Evolutionary conservation across 2,797 vertebrate species (phyloP).

Genomic region (Parauchenoglanis ngamensis): DNA sequence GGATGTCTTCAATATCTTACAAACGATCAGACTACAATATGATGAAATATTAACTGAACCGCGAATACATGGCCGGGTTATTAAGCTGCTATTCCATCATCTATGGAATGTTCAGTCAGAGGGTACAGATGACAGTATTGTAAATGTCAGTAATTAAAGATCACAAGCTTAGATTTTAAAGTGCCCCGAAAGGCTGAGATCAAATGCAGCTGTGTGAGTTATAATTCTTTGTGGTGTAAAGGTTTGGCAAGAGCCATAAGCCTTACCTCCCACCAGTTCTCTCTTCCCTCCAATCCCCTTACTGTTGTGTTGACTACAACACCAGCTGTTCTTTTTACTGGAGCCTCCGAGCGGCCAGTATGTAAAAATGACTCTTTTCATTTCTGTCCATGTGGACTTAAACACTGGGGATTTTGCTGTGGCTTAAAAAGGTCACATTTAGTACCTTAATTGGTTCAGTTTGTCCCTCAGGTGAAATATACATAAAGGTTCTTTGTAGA

Average conservation of each 20-base stretch:
- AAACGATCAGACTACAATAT: not conserved
- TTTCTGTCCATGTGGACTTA: not conserved
- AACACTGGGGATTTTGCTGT: not conserved
- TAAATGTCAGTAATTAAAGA: conserved; percentile 10
- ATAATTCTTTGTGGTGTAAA: not conserved
- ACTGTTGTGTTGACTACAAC: conserved; percentile 4
- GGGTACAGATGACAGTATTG: not conserved
- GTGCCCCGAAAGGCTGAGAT: not conserved
- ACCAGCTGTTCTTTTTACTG: not conserved
- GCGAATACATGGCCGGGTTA: not conserved
- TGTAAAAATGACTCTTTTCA: not conserved
- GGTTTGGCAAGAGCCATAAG: not conserved
- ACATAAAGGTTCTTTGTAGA: not conserved
- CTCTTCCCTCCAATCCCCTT: not conserved
- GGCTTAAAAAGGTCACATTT: not conserved
- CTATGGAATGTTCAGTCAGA: not conserved
- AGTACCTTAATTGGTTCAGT: not conserved
- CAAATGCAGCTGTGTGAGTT: not conserved
- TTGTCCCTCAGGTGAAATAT: not conserved
- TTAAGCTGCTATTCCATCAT: not conserved
- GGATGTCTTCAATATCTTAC: not conserved
- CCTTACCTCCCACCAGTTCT: not conserved
- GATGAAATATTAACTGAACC: conserved; percentile 12
- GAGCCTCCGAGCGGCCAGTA: conserved; percentile 8
- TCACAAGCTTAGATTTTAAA: not conserved